Evolutionary conservation across 2,888 invertebrate genomes (phyloP).

Genomic region (Stenurella melanura): DNA sequence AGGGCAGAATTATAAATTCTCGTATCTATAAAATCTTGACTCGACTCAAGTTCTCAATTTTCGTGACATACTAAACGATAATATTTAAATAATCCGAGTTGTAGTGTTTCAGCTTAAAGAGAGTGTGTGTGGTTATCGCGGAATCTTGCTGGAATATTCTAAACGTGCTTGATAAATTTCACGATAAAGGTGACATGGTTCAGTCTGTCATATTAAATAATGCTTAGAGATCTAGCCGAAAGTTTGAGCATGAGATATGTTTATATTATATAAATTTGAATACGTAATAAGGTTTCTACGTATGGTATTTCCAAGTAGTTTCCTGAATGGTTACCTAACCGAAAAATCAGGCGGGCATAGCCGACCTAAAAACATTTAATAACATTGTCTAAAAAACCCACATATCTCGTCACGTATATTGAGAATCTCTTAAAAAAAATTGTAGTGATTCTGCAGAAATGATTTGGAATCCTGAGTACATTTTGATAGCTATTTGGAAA

Average conservation of each 20-base stretch:
- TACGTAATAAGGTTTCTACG: not conserved
- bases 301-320: not conserved
- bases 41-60: conserved; percentile 10
- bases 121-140: conserved; percentile 29
- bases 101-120: conserved; percentile 11
- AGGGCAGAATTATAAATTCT: conserved; percentile 8
- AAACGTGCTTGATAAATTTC: conserved; percentile 31
- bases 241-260: conserved; percentile 14
- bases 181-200: conserved; percentile 25
- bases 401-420: no score
- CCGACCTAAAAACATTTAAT: no score
- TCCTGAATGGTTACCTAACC: no score
- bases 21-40: conserved; percentile 22
- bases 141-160: conserved; percentile 19
- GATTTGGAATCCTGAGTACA: no score
- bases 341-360: no score
- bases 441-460: no score
- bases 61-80: conserved; percentile 12
- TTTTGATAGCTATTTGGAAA: no score
- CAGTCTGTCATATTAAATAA: conserved; percentile 18
- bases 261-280: not conserved
- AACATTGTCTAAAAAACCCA: no score
- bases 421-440: no score
- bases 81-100: conserved; percentile 31
- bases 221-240: conserved; percentile 21